Base-by-base conservation (phyloP, 2,113 vertebrate genomes). In the Thalassarche chlororhynchos region DNA sequence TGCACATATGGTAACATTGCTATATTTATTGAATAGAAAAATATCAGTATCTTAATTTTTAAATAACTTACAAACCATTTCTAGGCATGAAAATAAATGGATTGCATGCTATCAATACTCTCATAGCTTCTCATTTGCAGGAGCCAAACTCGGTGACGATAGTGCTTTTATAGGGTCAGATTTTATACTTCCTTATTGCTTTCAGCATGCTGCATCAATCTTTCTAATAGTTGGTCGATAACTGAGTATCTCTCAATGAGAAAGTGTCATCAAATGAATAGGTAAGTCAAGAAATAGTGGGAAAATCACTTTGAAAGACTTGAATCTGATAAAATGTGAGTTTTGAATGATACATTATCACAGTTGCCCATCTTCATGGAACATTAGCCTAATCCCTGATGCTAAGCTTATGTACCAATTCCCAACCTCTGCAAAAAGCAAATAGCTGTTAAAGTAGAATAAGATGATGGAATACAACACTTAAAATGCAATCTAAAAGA, bases 21-120 rank as follows among this genome's bases (percentile, higher is more conserved):
- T 47, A 8, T 51, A 19, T 70, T 95, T 94, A 97, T 77, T 97
- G 57, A 77, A 84, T 62, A 97, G 52, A 97, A 97, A 97, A 98
- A 82, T 90, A 94, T 47, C 31, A 71, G 25, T 82, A 81, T 76
- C 34, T 82, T 82, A 46, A 55, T 70, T 96, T 93, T 79, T 78
- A 29, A 87, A 42, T 85, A 80, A 83, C 24, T 92, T 96, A 78
- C 38, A 93, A 93, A 88, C 46, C 17, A n/a, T 44, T 78, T 79
- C 42, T 83, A 77, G 66, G 28, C 54, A 90, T 0, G 5, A 95
- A 88, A 96, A 92, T 60, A 85, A 85, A 78, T 8, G 6, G 19
- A 36, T 78, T 52, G 11, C 31, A 65, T 54, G 77, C 60, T 87
- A 26, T 69, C 58, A 84, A 51, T 75, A 44, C 8, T 83, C 44